Percentiles rank a stretch among this genome's conserved stretches.
These are phyloP conservation scores for Eulemur macaco DNA, from an alignment of 2,113 vertebrate genomes.

Conservation along the genomic window DNA sequence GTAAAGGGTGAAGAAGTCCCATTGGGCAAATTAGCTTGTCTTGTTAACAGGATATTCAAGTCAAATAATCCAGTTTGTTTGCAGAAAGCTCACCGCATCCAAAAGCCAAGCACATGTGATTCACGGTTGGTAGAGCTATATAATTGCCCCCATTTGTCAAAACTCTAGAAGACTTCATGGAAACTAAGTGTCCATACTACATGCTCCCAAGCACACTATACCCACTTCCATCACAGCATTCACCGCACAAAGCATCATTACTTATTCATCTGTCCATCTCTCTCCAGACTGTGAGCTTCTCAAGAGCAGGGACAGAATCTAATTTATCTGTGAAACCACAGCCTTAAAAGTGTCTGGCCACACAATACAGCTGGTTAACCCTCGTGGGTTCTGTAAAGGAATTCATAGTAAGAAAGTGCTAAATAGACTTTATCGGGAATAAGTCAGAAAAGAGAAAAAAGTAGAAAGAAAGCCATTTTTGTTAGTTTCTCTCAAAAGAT, in stretches of 20 bases:
- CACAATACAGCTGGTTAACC: no score
- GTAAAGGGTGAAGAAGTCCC: constrained; percentile 38
- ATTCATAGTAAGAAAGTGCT: neutral
- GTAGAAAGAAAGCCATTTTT: neutral
- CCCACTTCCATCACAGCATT: neutral
- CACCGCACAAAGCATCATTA: neutral
- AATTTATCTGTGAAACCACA: neutral
- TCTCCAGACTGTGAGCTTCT: neutral
- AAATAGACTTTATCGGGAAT: neutral
- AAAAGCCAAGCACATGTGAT: constrained; percentile 13
- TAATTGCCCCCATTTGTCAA: constrained; percentile 62
- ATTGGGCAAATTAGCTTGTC: constrained; percentile 61
- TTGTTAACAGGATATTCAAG: constrained; percentile 51
- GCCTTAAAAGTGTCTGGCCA: neutral
- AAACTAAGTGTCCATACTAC: neutral
- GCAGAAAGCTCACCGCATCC: constrained; percentile 25
- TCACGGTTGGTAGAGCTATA: constrained; percentile 38
- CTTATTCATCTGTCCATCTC: neutral
- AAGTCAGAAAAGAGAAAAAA: neutral
- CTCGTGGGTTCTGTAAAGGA: neutral
- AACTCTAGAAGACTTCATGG: constrained; percentile 50
- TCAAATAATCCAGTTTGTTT: constrained; percentile 57
- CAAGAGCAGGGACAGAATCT: neutral
- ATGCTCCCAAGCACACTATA: neutral
- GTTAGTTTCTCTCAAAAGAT: neutral